Base-by-base conservation (phyloP, 2,888 invertebrate species). In the Mesopsocus fuscifrons region DNA sequence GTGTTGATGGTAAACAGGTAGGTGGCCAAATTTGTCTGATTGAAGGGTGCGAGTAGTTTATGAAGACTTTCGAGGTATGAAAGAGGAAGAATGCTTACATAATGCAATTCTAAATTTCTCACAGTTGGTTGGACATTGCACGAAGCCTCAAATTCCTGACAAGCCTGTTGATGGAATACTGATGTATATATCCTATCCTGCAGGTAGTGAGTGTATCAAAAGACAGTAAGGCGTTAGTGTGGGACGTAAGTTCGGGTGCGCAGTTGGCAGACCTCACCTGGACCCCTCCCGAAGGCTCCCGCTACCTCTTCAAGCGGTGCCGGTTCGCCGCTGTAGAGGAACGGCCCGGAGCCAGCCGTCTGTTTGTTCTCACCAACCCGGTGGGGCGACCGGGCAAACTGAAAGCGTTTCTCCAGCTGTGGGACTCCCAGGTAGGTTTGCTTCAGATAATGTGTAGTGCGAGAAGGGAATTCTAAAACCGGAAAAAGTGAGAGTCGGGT, bases 301-400 rank as follows among this genome's bases (percentile, higher is more conserved):
- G 83, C 60, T 89, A 85, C 61, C 64, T 83, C 45, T 88, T 77
- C 56, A 78, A 88, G 59, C 68, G 85, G 48, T 83, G 84, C 60
- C 73, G 85, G 49, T 83, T 77, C 60, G 84, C 80, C 11, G 58
- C 69, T 17, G 68, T 82, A 49, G 78, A 83, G 62, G 74, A 76
- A 46, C 68, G 73, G 55, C 65, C 70, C 46, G 69, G 66, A 57
- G 64, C 64, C 56, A 72, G 65, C 53, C 71, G 81, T 2, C 64
- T 92, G 48, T 85, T 78, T 58, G 78, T 77, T 49, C 67, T 88
- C 42, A 73, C 84, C 20, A 91, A 92, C 63, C 84, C 89, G 0
- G 61, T 77, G 17, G 70, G 74, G 2, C 69, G 77, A 44, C 72
- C 76, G 11, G 79, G 78, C 34, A 74, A 72, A 55, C 75, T 74